Percentiles rank a stretch among this genome's conserved stretches.
These are phyloP conservation scores for Ariolimax columbianus DNA, from an alignment of 2,888 invertebrate species.

Conservation along the genomic window DNA sequence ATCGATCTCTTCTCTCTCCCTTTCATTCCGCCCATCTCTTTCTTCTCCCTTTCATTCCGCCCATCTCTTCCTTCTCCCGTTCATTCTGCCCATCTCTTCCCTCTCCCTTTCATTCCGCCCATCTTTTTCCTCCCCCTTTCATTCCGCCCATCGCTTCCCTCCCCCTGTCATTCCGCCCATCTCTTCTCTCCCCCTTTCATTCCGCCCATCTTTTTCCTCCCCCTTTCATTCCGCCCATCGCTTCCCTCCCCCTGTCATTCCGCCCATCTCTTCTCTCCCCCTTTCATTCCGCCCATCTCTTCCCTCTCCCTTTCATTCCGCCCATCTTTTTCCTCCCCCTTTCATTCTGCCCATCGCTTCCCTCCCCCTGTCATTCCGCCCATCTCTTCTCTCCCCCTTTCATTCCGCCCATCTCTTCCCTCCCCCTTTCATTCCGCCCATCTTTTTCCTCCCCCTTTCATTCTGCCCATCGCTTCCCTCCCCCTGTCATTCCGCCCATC, in stretches of 20 bases:
- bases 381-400: background rate
- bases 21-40: background rate
- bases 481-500: background rate
- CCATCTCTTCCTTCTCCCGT: background rate
- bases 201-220: background rate
- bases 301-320: too few species aligned
- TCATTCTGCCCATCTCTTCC: background rate
- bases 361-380: background rate
- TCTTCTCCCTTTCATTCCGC: background rate
- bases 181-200: background rate
- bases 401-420: background rate
- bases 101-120: background rate
- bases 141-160: background rate
- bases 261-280: background rate
- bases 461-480: too few species aligned
- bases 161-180: background rate
- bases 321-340: background rate
- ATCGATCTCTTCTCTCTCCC: background rate
- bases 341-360: background rate
- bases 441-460: background rate
- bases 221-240: background rate
- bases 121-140: background rate
- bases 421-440: background rate
- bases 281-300: background rate
- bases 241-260: background rate